Evolutionary conservation across 2,888 invertebrate genomes (phyloP).

Genomic region (Xylocampa areola): DNA sequence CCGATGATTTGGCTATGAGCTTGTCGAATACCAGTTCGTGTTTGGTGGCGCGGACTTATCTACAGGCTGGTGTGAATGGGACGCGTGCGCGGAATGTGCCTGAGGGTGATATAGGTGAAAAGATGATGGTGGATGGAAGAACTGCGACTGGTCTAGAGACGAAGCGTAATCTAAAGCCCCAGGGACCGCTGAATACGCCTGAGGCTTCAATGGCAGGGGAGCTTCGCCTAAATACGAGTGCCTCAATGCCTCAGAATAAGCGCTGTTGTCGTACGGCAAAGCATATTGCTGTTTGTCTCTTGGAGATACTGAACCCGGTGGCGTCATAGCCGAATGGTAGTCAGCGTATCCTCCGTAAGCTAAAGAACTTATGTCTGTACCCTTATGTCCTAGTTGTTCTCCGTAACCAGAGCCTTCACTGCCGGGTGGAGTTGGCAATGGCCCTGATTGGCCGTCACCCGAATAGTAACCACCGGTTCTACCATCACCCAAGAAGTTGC

Average conservation of each 20-base stretch:
- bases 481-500: slow-evolving; percentile 91
- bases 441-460: slow-evolving; percentile 92
- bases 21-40: slow-evolving; percentile 94
- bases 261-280: slow-evolving; percentile 87
- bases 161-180: slow-evolving; percentile 92
- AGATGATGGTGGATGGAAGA: slow-evolving; percentile 94
- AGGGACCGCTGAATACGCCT: slow-evolving; percentile 94
- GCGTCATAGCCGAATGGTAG: slow-evolving; percentile 98
- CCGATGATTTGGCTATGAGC: slow-evolving; percentile 91
- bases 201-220: slow-evolving; percentile 95
- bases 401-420: slow-evolving; percentile 94
- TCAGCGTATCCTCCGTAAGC: slow-evolving; percentile 92
- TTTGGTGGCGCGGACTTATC: slow-evolving; percentile 92
- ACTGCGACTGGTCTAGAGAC: slow-evolving; percentile 94
- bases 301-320: slow-evolving; percentile 98
- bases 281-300: slow-evolving; percentile 94
- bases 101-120: slow-evolving; percentile 96
- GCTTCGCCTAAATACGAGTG: slow-evolving; percentile 87
- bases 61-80: slow-evolving; percentile 82
- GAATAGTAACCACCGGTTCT: slow-evolving; percentile 86
- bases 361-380: slow-evolving; percentile 90
- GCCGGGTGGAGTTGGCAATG: slow-evolving; percentile 96
- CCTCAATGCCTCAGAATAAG: slow-evolving; percentile 92
- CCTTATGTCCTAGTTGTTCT: slow-evolving; percentile 90
- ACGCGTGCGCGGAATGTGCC: slow-evolving; percentile 82